These are phyloP conservation scores for Therioaphis trifolii DNA, from an alignment of 2,888 invertebrate species.

Conservation along the genomic window DNA sequence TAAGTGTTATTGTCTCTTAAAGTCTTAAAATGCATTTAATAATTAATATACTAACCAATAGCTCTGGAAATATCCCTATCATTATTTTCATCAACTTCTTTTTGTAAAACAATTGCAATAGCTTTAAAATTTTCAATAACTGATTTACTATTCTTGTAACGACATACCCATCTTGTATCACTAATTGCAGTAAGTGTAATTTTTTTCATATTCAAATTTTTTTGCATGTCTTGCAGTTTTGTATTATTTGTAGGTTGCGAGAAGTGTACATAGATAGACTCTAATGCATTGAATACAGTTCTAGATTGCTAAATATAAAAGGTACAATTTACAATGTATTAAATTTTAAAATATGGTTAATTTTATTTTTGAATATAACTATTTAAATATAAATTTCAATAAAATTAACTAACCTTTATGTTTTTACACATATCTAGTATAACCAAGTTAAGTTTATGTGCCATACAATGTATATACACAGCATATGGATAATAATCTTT, in stretches of 20 bases:
- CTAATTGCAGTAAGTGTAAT: background rate
- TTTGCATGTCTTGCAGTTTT: too few species aligned
- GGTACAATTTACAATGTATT: too few species aligned
- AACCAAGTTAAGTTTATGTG: too few species aligned
- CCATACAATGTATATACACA: too few species aligned
- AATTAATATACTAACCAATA: constrained; percentile 21
- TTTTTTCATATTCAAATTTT: background rate
- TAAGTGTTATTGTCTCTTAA: background rate
- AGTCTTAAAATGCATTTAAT: background rate
- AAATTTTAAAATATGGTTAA: too few species aligned
- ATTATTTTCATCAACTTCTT: constrained; percentile 19
- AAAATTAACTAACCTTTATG: too few species aligned
- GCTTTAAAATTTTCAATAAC: background rate
- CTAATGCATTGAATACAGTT: background rate
- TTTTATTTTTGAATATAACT: too few species aligned
- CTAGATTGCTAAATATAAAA: too few species aligned
- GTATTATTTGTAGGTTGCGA: background rate
- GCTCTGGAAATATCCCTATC: background rate
- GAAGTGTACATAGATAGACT: constrained; percentile 2
- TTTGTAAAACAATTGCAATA: background rate
- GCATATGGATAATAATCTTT: too few species aligned
- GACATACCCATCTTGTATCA: constrained; percentile 11
- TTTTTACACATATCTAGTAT: too few species aligned
- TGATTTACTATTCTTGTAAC: background rate
- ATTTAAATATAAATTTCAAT: too few species aligned